phyloP scores from a whole-genome alignment of 2,888 invertebrate genomes.

The Hypomecis atomaria region DNA sequence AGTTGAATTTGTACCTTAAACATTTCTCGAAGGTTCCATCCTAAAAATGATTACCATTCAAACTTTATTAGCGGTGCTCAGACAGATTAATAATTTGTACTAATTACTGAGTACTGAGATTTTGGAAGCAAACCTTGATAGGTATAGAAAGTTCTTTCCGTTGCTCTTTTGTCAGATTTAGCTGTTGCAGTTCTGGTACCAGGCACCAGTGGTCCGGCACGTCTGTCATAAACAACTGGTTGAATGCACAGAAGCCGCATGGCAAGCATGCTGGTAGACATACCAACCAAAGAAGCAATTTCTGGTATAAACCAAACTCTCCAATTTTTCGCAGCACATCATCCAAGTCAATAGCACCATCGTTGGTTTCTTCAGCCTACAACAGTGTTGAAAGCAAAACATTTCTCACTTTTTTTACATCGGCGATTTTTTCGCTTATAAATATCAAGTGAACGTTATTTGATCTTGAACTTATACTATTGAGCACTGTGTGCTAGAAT shows the following conservation, averaged over 20 bases:
- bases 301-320: conserved; percentile 95
- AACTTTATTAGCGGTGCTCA: not conserved
- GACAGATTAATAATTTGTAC: not conserved
- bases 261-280: conserved; percentile 95
- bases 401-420: too few relatives aligned
- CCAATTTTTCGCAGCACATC: conserved; percentile 93
- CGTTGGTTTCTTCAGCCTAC: conserved; percentile 33
- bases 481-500: conserved; percentile 10
- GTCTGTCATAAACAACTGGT: conserved; percentile 96
- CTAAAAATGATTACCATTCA: conserved; percentile 56
- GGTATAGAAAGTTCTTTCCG: conserved; percentile 88
- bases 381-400: conserved; percentile 4
- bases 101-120: not conserved
- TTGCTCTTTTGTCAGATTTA: conserved; percentile 83
- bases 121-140: conserved; percentile 64
- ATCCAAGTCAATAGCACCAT: conserved; percentile 89
- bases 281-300: conserved; percentile 92
- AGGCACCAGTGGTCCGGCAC: conserved; percentile 94
- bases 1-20: conserved; percentile 89
- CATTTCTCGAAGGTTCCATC: conserved; percentile 88
- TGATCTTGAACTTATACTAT: conserved; percentile 24
- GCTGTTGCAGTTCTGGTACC: conserved; percentile 86
- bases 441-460: not conserved
- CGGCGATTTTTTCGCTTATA: not conserved
- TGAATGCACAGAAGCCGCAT: conserved; percentile 96